Conservation (phyloP, 1,140 invertebrate genomes). For the Solenopsis invicta region DNA sequence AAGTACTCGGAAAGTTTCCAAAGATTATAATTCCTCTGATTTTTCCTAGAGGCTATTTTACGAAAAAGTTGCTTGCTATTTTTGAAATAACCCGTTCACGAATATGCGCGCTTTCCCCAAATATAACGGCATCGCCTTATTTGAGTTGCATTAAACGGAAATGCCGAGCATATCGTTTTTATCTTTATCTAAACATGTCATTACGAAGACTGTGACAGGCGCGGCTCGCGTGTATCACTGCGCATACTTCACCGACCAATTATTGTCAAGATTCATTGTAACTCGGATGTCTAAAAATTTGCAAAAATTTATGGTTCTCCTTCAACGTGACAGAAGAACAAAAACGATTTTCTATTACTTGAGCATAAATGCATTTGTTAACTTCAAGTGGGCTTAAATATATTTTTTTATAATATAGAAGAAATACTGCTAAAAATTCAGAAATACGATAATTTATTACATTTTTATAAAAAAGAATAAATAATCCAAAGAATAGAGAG, state of each 20-base stretch:
- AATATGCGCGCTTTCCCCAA: conserved; percentile 38
- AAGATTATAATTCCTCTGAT: conserved; percentile 51
- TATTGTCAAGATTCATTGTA: conserved; percentile 40
- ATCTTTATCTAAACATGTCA: conserved; percentile 58
- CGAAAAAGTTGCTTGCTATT: not conserved
- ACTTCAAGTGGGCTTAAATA: not conserved
- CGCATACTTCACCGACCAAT: conserved; percentile 33
- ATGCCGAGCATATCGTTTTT: conserved; percentile 42
- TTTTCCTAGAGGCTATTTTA: conserved; percentile 52
- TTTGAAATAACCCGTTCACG: conserved; percentile 42
- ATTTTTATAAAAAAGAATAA: conserved; percentile 3
- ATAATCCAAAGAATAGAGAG: not conserved
- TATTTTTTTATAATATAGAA: not conserved
- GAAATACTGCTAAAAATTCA: not conserved
- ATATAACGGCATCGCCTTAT: conserved; percentile 43
- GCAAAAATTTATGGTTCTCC: conserved; percentile 37
- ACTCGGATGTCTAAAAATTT: conserved; percentile 24
- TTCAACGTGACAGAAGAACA: conserved; percentile 14
- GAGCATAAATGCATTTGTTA: not conserved
- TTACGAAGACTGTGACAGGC: conserved; percentile 45
- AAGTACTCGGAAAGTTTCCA: conserved; percentile 51
- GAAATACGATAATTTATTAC: not conserved
- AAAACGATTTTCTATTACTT: conserved; percentile 14
- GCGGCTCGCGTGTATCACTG: conserved; percentile 2
- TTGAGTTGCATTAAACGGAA: conserved; percentile 59